Base-by-base conservation (phyloP, 2,888 invertebrate genomes). In the Sinhomidia bicolor region DNA sequence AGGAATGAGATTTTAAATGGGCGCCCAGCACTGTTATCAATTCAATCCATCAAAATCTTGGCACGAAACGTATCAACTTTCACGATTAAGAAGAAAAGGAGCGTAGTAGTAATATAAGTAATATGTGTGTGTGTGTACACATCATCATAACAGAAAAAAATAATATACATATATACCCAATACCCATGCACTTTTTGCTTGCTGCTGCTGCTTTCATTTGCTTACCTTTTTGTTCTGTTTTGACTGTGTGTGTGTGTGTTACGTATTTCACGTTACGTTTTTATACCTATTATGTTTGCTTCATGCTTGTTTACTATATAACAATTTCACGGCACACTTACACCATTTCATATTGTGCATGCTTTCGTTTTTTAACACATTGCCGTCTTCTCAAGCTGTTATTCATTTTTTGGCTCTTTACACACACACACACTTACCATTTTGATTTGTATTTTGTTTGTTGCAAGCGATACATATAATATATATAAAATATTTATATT, bases 31-130 rank as follows among this genome's bases (percentile, higher is more conserved):
- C 84, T 85, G 85, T 90, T 90, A 90, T 90, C 90, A 90, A 82
- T 89, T 89, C 89, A 83, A 90, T 87, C 90, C 86, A 90, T 90
- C 90, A 90, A 86, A 89, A 85, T 90, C 89, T 85, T 84, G 83
- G 89, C 90, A 90, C 89, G 88, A 89, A 89, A 89, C 81, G 74
- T 90, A 90, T 90, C 89, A 88, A 80, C 89, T 90, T 89, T 88
- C 90, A 90, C 84, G 83, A 88, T 90, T 89, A 51, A 83, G 86
- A 65, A 74, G 23, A 32, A 76, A 89, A 74, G 23, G 51, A 76
- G 89, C 80, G 80, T 85, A 83, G 80, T 65, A 81, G n/a, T 44
- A 86, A 26, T 7, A 76, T 41, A 71, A 12, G 51, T 51, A 29
- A 65, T 32, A 65, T 29, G 23, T 14, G 17, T 65, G 41, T 41